Evolutionary conservation across 2,797 vertebrate genomes (phyloP), one percentile per base, ranked within the genome.

Genomic region (Arctocebus calabarensis): DNA sequence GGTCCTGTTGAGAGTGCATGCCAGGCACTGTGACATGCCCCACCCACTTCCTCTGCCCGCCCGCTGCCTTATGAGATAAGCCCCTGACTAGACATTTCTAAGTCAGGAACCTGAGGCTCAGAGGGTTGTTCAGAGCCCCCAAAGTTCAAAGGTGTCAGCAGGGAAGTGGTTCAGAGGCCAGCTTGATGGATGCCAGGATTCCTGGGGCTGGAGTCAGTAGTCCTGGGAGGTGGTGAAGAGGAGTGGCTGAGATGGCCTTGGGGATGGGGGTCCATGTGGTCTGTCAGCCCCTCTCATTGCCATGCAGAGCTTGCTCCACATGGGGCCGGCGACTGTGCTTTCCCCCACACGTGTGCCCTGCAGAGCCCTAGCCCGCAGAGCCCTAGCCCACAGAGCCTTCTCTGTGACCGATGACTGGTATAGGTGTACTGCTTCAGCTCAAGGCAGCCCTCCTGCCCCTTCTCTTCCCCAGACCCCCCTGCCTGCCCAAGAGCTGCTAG

Each of bases 401-500:
- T 22, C 48, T 2, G 1, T 40, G 70, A 29, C 43, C 1, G 0
- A 40, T 23, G 16, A 23, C 37, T 29, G 6, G 48, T 20, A 25
- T 2, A 23, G 0, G 0, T 1, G 13, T 1, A 9, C 20, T 20
- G 2, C 19, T 62, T 45, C 11, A 13, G 45, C 32, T 57, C 22
- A 13, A 64, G 55, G 40, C 5, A 6, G 25, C 11, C 22, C 17
- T n/a, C 23, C 68, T 70, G 48, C 19, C 14, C n/a, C 43, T 70
- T 43, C 27, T 37, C 59, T 52, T 64, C 32, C n/a, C 70, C 23
- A 55, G 27, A 68, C 43, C 59, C 57, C 32, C 17, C 23, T 71
- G 48, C 43, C 19, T 66, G 23, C 34, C 71, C 27, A 5, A 16
- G 52, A 9, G 27, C 29, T 78, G n/a, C 45, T 59, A 20, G 45